Percentiles rank a stretch among this genome's conserved stretches.
Evolutionary conservation across 1,140 invertebrate species (phyloP).

Genomic region (Rhyzopertha dominica): DNA sequence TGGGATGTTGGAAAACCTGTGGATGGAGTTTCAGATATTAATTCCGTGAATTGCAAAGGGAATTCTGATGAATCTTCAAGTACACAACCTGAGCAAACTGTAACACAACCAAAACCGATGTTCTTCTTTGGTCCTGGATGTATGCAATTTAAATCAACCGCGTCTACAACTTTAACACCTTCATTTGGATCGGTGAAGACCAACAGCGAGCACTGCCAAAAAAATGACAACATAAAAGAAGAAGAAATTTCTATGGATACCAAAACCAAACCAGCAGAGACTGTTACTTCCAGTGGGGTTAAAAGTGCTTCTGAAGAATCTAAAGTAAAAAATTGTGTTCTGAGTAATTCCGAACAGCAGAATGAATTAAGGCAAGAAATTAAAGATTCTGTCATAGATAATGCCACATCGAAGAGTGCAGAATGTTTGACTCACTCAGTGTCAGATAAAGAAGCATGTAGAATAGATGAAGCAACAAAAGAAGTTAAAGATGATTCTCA

Average conservation of each 20-base stretch:
- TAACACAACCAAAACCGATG: constrained; percentile 39
- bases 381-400: too few species aligned
- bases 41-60: too few species aligned
- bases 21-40: neutral
- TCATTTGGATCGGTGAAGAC: neutral
- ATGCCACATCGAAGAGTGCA: too few species aligned
- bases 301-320: neutral
- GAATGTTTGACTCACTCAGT: too few species aligned
- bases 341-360: too few species aligned
- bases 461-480: neutral
- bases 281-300: neutral
- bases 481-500: neutral
- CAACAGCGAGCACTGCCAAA: neutral
- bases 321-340: neutral
- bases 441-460: too few species aligned
- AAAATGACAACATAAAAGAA: constrained; percentile 2
- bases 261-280: neutral
- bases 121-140: constrained; percentile 49
- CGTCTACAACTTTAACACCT: constrained; percentile 5
- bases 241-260: neutral
- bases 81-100: too few species aligned
- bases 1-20: constrained; percentile 49
- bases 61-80: neutral
- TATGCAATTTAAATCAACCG: constrained; percentile 13
- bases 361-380: too few species aligned